phyloP scores from a whole-genome alignment of 2,888 invertebrate genomes.

The Perizoma affinitatum region DNA sequence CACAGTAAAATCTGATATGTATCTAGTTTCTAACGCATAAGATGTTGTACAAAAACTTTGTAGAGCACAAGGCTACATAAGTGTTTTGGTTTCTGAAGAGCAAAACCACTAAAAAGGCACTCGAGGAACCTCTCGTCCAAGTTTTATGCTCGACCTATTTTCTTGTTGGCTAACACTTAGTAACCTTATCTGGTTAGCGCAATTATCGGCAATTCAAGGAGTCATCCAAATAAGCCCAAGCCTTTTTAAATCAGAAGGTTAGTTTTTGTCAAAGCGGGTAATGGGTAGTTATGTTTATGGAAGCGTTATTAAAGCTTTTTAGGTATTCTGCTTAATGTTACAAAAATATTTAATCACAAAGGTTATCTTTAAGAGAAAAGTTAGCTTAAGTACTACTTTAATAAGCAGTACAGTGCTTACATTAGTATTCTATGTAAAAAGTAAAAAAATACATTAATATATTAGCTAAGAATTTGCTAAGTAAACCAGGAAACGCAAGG shows the following conservation, averaged over 20 bases:
- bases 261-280: slow-evolving; percentile 25
- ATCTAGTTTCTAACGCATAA: no score
- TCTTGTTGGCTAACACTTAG: slow-evolving; percentile 48
- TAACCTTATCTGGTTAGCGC: slow-evolving; percentile 47
- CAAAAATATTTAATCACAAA: neutral
- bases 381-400: no score
- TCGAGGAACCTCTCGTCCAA: slow-evolving; percentile 38
- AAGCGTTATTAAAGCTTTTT: slow-evolving; percentile 10
- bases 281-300: slow-evolving; percentile 10
- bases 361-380: no score
- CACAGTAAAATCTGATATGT: no score
- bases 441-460: no score
- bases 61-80: slow-evolving; percentile 25
- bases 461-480: no score
- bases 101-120: slow-evolving; percentile 44
- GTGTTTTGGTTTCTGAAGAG: slow-evolving; percentile 43
- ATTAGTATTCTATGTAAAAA: no score
- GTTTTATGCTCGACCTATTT: slow-evolving; percentile 50
- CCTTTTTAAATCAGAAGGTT: slow-evolving; percentile 18
- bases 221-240: slow-evolving; percentile 27
- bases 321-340: neutral
- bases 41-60: slow-evolving; percentile 12
- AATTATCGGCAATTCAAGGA: slow-evolving; percentile 44
- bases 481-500: no score
- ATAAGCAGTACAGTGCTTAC: no score